Evolutionary conservation across 2,888 invertebrate species (phyloP).

Genomic region (Chromoteleia sp.): DNA sequence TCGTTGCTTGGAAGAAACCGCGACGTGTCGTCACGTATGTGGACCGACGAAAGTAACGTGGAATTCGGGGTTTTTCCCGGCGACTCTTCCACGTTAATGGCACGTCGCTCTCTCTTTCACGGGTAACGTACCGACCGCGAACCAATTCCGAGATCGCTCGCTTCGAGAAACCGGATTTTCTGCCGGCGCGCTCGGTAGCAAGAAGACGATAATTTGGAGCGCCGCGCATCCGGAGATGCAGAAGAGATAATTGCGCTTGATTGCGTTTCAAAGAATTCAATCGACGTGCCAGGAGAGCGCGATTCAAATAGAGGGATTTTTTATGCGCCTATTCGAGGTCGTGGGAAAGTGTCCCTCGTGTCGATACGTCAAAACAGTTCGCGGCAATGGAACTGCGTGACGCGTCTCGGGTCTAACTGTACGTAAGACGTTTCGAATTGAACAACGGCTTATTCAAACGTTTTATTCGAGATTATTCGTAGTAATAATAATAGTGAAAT

Average conservation of each 20-base stretch:
- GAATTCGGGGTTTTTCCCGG: slow-evolving; percentile 37
- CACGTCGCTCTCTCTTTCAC: slow-evolving; percentile 35
- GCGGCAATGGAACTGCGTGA: not conserved
- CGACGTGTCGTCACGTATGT: not conserved
- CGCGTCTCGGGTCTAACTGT: too few relatives aligned
- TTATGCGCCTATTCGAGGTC: slow-evolving; percentile 19
- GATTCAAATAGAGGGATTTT: slow-evolving; percentile 33
- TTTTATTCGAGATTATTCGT: too few relatives aligned
- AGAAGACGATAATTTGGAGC: slow-evolving; percentile 42
- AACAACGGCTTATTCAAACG: not conserved
- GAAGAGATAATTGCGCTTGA: slow-evolving; percentile 46
- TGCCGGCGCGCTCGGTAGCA: slow-evolving; percentile 30
- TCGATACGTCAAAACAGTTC: slow-evolving; percentile 5
- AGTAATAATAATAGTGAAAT: too few relatives aligned
- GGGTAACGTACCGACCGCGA: slow-evolving; percentile 71
- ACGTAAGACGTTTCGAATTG: not conserved
- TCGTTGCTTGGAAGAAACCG: too few relatives aligned
- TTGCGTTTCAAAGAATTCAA: slow-evolving; percentile 50
- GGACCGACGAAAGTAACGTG: slow-evolving; percentile 9
- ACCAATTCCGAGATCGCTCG: slow-evolving; percentile 35
- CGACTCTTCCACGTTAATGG: not conserved
- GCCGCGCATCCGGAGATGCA: slow-evolving; percentile 30
- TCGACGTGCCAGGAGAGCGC: slow-evolving; percentile 32
- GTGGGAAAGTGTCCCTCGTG: slow-evolving; percentile 22
- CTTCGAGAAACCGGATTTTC: slow-evolving; percentile 45